Evolutionary conservation across 2,113 vertebrate species (phyloP).

Genomic region (Prunella himalayana): DNA sequence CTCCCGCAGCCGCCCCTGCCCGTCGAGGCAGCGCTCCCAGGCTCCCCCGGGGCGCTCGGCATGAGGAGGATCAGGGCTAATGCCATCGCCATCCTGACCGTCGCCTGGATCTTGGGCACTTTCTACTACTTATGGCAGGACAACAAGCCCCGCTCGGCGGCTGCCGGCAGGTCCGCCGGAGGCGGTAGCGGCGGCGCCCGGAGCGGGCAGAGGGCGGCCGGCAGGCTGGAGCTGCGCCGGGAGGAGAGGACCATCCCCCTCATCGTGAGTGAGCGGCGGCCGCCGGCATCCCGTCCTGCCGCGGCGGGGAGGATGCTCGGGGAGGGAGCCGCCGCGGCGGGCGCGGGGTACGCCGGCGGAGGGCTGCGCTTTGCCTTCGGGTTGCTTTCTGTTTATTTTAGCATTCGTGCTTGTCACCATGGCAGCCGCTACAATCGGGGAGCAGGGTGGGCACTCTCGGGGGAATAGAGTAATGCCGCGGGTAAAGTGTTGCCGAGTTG

Average conservation of each 20-base stretch:
- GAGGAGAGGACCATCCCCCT: constrained; percentile 89
- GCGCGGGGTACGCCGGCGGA: not conserved
- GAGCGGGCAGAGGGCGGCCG: constrained; percentile 71
- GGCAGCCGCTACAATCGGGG: constrained; percentile 57
- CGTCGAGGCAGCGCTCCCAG: constrained; percentile 4
- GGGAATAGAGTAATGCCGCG: not conserved
- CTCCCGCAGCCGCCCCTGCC: not conserved
- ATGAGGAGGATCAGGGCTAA: constrained; percentile 98
- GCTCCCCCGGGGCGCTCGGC: constrained; percentile 71
- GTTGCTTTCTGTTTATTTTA: constrained; percentile 49
- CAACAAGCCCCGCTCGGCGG: constrained; percentile 85
- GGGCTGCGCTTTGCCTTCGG: not conserved
- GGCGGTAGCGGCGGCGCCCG: constrained; percentile 35
- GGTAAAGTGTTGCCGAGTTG: not conserved
- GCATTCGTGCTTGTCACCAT: constrained; percentile 70
- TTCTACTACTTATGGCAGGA: constrained; percentile 99
- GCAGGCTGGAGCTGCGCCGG: constrained; percentile 82
- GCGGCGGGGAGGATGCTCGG: constrained; percentile 44
- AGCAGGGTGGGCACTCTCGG: not conserved
- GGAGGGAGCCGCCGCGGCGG: not conserved
- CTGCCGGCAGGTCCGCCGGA: constrained; percentile 72
- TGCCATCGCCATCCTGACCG: constrained; percentile 96
- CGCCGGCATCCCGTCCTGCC: constrained; percentile 12
- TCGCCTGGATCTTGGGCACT: constrained; percentile 97
- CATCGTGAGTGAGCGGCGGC: constrained; percentile 78